A percentile compares a stretch with the other conserved stretches of the same genome.
phyloP scores from a whole-genome alignment of 2,797 vertebrate species.

The Uromys caudimaculatus region DNA sequence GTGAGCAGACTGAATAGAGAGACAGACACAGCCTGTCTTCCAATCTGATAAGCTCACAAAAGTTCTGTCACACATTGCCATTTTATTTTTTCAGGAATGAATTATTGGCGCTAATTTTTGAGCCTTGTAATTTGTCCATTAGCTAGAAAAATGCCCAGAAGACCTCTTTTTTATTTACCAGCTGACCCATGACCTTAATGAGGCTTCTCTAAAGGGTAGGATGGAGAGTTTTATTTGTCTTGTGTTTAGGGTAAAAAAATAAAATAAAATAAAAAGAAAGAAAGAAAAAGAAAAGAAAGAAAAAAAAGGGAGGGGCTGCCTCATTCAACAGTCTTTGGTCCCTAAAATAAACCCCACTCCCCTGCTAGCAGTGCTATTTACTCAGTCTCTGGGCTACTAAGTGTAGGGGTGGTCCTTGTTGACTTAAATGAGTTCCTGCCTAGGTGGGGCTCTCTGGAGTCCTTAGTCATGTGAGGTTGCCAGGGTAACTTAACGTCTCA shows the following conservation, averaged over 20 bases:
- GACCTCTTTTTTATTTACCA: conserved; percentile 80
- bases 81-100: conserved; percentile 68
- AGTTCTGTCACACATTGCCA: conserved; percentile 58
- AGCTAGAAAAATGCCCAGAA: conserved; percentile 80
- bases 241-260: conserved; percentile 78
- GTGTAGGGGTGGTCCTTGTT: conserved; percentile 82
- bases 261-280: too few species aligned
- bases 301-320: conserved; percentile 73
- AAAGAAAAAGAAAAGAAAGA: too few species aligned
- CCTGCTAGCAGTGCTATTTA: conserved; percentile 82
- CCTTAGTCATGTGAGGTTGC: conserved; percentile 83
- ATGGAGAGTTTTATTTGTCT: conserved; percentile 83
- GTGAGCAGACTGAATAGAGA: not conserved
- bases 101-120: conserved; percentile 79
- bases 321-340: conserved; percentile 80
- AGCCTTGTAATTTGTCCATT: conserved; percentile 75
- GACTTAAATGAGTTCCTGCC: conserved; percentile 84
- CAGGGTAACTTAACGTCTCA: conserved; percentile 77
- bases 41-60: conserved; percentile 59
- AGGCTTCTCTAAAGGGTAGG: conserved; percentile 70
- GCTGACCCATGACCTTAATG: conserved; percentile 78
- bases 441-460: conserved; percentile 85
- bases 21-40: conserved; percentile 37
- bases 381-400: conserved; percentile 80
- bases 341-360: conserved; percentile 73